phyloP scores from a whole-genome alignment of 2,888 invertebrate genomes.

The Atrina japonica region DNA sequence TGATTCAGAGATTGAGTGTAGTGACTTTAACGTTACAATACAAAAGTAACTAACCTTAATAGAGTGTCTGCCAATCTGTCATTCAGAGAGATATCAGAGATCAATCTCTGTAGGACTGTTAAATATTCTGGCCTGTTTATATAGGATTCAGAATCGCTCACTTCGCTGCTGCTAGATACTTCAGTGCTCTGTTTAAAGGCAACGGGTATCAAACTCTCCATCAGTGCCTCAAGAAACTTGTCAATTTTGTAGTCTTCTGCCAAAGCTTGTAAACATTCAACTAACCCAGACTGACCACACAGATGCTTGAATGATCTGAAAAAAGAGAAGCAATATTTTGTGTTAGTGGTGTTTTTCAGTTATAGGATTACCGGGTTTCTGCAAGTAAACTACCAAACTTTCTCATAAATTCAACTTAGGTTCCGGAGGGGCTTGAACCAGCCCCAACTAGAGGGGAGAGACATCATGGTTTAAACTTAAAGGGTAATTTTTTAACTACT shows the following conservation, averaged over 20 bases:
- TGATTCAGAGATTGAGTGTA: no score
- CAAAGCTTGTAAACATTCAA: slow-evolving; percentile 61
- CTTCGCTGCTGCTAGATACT: slow-evolving; percentile 62
- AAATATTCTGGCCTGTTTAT: slow-evolving; percentile 53
- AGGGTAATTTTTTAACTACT: no score
- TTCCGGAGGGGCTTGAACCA: no score
- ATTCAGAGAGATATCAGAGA: slow-evolving; percentile 61
- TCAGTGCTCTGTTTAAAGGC: slow-evolving; percentile 63
- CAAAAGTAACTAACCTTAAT: slow-evolving; percentile 54
- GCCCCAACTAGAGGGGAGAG: no score
- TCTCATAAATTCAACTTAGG: no score
- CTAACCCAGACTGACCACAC: slow-evolving; percentile 63
- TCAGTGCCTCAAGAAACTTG: slow-evolving; percentile 59
- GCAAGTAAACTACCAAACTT: no score
- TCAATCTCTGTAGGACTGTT: slow-evolving; percentile 61
- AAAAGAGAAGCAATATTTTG: slow-evolving; percentile 23
- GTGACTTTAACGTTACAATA: no score
- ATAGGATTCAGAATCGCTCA: slow-evolving; percentile 66
- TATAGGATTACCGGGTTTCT: no score
- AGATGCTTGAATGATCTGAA: slow-evolving; percentile 70
- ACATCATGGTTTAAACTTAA: no score
- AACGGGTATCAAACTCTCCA: slow-evolving; percentile 67
- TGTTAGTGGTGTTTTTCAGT: no score
- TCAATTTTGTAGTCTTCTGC: slow-evolving; percentile 58
- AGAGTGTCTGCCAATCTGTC: slow-evolving; percentile 53